Evolutionary conservation across 2,888 invertebrate genomes (phyloP), one percentile per base, ranked within the genome.

Genomic region (Cryptus armator): DNA sequence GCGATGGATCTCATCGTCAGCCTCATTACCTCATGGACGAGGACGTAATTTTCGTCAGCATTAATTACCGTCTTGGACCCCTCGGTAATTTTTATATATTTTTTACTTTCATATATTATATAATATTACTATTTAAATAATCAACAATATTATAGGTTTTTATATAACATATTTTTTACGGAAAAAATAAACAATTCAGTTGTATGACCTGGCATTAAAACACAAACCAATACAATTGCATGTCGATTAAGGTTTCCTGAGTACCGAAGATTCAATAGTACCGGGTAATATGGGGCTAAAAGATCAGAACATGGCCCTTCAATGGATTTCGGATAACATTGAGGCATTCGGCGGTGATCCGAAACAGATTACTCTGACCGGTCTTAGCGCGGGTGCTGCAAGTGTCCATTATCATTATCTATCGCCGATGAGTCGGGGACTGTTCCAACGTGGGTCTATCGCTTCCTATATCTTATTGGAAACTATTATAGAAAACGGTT

Each of bases 371-470:
- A 93, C 93, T 0, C 88, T 93, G 64, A 91, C 92, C 48, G 93
- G 93, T 6, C 81, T 87, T 2, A 89, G 89, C 70, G 88, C 92
- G 2, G 92, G 92, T 3, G 89, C 78, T 19, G 88, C 90, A 3
- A 86, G 90, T 2, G 91, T 90, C 48, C 90, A 91, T 32, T 91
- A 89, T 67, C 93, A 92, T 64, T 89, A 92, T 90, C 3, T 92
- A 59, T 93, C 93, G 1, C 92, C 92, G 0, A 92, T 93, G 92
- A 95, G 96, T 7, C 94, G 93, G 93, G 96, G 96, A 95, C 92
- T 93, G 70, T 87, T 88, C 32, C 86, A 72, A 3, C 76, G 87
- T 95, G 88, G 95, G 96, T 6, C 2, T 16, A 9, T 0, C 5
- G 5, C 6, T 37, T 37, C 1, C 6, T 7, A 37, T 37, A 9